phyloP scores from a whole-genome alignment of 2,888 invertebrate species.

The Galeopsomyia nigrocyanea region DNA sequence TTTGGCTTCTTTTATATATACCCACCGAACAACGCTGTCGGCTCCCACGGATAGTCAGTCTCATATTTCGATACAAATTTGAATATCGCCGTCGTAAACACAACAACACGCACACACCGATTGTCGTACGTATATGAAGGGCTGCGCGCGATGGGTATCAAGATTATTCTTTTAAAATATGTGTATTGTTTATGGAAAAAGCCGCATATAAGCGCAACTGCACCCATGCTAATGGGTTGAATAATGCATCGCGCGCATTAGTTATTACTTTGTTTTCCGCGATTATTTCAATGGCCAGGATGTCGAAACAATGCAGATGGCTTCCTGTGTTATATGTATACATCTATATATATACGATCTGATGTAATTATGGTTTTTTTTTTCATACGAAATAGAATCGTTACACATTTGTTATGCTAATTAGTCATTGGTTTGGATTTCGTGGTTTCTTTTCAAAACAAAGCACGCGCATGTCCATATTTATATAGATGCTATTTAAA shows the following conservation, averaged over 20 bases:
- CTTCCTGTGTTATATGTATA: too few species aligned
- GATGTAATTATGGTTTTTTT: too few species aligned
- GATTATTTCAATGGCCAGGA: constrained; percentile 40
- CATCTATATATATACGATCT: too few species aligned
- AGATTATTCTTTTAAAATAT: background rate
- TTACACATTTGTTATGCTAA: too few species aligned
- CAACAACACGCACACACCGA: too few species aligned
- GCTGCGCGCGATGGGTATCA: constrained; percentile 24
- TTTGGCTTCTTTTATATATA: background rate
- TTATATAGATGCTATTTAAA: too few species aligned
- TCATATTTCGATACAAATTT: constrained; percentile 45
- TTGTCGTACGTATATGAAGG: constrained; percentile 35
- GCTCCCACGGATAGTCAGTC: constrained; percentile 3
- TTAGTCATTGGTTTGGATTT: too few species aligned
- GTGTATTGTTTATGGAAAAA: background rate
- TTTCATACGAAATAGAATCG: too few species aligned
- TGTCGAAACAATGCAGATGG: constrained; percentile 1
- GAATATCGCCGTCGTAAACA: constrained; percentile 17
- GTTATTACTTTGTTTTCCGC: constrained; percentile 39
- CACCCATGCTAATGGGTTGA: constrained; percentile 33
- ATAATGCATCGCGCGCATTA: constrained; percentile 42
- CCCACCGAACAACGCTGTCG: too few species aligned
- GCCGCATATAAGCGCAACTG: background rate
- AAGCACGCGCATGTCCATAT: too few species aligned
- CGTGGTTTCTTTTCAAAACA: too few species aligned